Base-by-base conservation (phyloP, 2,888 invertebrate species). In the Tiliacea aurago region DNA sequence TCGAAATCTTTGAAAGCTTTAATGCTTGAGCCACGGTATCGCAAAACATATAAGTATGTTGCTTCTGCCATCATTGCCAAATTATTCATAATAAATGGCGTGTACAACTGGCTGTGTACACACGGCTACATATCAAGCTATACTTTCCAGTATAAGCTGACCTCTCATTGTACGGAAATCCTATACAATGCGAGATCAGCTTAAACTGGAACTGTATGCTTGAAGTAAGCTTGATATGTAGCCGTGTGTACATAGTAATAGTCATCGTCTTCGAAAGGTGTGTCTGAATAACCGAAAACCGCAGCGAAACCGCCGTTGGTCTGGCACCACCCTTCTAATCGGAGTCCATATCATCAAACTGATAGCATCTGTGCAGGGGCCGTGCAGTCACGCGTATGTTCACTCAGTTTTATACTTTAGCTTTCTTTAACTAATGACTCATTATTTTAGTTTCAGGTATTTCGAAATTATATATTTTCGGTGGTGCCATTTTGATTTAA, bases 341-440 rank as follows among this genome's bases (percentile, higher is more conserved):
- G 81, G 64, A 73, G 70, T 76, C 85, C 66, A 79, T 84, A 85
- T 84, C 85, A 85, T 83, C 71, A 70, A 64, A 66, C 84, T 84
- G 93, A 93, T 93, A 85, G 59, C 89, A 93, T 93, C 94, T 89
- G 88, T 84, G 81, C 90, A 88, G 78, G 85, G 79, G 84, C 86
- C 90, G 87, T 87, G 87, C 84, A 91, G 93, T 89, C 89, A 90
- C 92, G 92, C 92, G 91, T 90, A 89, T 89, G 85, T 90, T 72
- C 88, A 79, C 87, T 81, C 84, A 67, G 81, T 66, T 78, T 84
- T 85, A 86, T 85, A 87, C 85, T 85, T 90, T 87, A 88, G 87
- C 90, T 91, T 90, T 90, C 90, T 87, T 88, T 80, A 81, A 81
- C 83, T 86, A 88, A 85, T 88, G 84, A 87, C 73, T 84, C 75